Conservation (phyloP, 2,113 vertebrate species). For the Bubo bubo region DNA sequence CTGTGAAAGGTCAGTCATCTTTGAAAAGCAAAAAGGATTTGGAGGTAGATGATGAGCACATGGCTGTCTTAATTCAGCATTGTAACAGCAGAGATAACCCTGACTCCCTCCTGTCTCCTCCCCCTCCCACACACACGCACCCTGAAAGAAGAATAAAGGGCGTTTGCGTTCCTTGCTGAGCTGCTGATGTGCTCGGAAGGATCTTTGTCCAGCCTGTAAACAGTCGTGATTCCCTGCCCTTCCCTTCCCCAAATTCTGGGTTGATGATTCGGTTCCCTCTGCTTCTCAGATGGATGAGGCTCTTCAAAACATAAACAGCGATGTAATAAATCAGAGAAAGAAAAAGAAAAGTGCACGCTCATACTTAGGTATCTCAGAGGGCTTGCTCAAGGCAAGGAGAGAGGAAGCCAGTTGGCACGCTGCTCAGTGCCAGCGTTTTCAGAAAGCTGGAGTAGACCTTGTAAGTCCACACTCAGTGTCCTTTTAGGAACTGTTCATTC, state of each 20-base stretch:
- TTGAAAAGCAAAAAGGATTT: constrained; percentile 1
- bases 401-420: background rate
- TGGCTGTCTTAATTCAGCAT: constrained; percentile 21
- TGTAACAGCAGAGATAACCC: background rate
- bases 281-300: background rate
- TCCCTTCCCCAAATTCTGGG: background rate
- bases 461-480: constrained; percentile 6
- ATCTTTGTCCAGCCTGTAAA: background rate
- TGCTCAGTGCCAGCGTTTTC: background rate
- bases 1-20: background rate
- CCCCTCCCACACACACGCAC: background rate
- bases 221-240: background rate
- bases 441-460: background rate
- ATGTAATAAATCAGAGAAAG: background rate
- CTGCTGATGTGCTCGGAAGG: background rate
- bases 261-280: background rate
- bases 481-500: constrained; percentile 46
- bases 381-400: background rate
- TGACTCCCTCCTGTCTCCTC: background rate
- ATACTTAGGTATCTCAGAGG: background rate
- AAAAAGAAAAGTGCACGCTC: background rate
- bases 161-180: background rate
- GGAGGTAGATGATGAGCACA: background rate
- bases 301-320: background rate
- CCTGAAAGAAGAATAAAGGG: background rate